Conservation (phyloP, 2,888 invertebrate species). For the Pterobdella sp. region DNA sequence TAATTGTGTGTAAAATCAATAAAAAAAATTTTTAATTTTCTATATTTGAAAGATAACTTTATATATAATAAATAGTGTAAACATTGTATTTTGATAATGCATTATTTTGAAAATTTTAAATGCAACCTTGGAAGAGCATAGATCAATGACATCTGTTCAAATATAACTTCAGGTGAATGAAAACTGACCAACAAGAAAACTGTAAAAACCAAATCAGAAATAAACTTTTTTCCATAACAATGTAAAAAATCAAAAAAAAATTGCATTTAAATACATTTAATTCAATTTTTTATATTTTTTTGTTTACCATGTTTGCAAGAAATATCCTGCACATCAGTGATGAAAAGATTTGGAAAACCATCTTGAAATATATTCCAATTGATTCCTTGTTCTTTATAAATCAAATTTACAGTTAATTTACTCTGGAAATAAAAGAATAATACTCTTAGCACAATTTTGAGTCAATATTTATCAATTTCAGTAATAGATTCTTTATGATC, state of each 20-base stretch:
- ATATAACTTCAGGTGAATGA: slow-evolving; percentile 50
- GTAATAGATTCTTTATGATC: background rate
- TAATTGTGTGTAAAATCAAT: too few species aligned
- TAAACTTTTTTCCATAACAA: background rate
- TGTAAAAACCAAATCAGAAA: slow-evolving; percentile 38
- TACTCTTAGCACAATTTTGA: slow-evolving; percentile 1
- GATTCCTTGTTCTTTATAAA: slow-evolving; percentile 42
- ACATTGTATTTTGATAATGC: too few species aligned
- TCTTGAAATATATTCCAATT: slow-evolving; percentile 51
- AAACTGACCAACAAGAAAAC: slow-evolving; percentile 52
- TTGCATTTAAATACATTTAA: background rate
- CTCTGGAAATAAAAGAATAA: background rate
- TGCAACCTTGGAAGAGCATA: slow-evolving; percentile 50
- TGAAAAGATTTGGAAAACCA: slow-evolving; percentile 51
- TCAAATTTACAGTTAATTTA: background rate
- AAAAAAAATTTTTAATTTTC: too few species aligned
- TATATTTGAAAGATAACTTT: too few species aligned
- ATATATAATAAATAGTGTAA: too few species aligned
- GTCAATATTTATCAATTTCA: background rate
- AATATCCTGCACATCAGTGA: slow-evolving; percentile 49
- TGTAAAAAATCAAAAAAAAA: slow-evolving; percentile 15
- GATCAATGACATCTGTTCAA: slow-evolving; percentile 52
- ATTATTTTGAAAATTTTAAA: too few species aligned
- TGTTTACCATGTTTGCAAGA: slow-evolving; percentile 50
- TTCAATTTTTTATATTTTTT: background rate